Evolutionary conservation across 2,888 invertebrate species (phyloP).

Genomic region (Celastrina argiolus): DNA sequence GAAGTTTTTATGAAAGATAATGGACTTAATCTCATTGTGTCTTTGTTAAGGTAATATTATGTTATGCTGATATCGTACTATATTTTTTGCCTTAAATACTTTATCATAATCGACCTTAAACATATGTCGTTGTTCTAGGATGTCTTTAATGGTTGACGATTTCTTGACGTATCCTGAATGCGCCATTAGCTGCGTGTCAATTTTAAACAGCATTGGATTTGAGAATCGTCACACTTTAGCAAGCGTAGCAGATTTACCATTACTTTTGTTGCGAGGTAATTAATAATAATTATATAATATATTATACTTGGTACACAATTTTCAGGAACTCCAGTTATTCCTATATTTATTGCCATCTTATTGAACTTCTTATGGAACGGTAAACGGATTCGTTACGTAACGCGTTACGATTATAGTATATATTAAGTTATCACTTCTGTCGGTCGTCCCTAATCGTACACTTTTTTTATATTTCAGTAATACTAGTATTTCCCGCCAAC

Average conservation of each 20-base stretch:
- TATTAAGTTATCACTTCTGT: no score
- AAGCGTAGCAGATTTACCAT: conserved; percentile 56
- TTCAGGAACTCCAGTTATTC: no score
- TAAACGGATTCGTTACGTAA: no score
- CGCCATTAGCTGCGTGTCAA: conserved; percentile 75
- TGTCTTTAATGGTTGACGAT: conserved; percentile 68
- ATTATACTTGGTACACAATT: no score
- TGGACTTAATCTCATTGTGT: conserved; percentile 71
- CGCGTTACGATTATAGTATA: no score
- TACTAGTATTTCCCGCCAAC: conserved; percentile 65
- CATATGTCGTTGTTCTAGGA: conserved; percentile 48
- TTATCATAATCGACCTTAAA: no score
- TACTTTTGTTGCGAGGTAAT: conserved; percentile 58
- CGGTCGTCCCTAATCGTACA: no score
- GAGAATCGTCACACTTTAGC: conserved; percentile 52
- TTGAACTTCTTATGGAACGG: no score
- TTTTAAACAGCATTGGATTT: conserved; percentile 64
- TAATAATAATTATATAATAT: no score
- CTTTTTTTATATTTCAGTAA: conserved; percentile 48
- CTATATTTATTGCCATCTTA: no score
- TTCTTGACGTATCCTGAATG: conserved; percentile 70
- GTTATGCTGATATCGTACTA: not conserved
- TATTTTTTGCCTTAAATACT: no score
- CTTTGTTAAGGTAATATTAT: conserved; percentile 53
- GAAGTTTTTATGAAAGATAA: conserved; percentile 76